Conservation (phyloP, 1,140 invertebrate species). For the Monochamus saltuarius region DNA sequence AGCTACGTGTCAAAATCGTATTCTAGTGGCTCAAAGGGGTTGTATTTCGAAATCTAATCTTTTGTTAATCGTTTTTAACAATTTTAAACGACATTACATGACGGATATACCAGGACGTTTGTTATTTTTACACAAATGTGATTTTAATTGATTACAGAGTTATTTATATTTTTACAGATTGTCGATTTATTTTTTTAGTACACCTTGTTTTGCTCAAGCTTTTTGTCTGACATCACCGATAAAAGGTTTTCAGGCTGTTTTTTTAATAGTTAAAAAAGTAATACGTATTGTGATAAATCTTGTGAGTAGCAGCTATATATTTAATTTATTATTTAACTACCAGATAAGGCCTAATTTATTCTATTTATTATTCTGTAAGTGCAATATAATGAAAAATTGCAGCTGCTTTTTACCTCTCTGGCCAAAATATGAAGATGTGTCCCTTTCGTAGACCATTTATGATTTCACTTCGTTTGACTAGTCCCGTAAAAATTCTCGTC, state of each 20-base stretch:
- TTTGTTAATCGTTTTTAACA: not conserved
- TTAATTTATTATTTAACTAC: not conserved
- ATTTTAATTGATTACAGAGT: not conserved
- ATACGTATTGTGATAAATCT: not conserved
- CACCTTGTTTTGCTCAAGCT: constrained; percentile 8
- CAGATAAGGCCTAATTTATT: not conserved
- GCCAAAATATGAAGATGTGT: too few relatives aligned
- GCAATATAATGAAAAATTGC: too few relatives aligned
- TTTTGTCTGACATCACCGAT: not conserved
- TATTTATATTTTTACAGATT: too few relatives aligned
- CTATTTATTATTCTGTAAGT: constrained; percentile 3
- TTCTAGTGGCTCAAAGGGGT: too few relatives aligned
- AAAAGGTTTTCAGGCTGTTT: too few relatives aligned
- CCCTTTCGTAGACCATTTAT: too few relatives aligned
- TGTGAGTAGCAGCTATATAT: not conserved
- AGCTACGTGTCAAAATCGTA: too few relatives aligned
- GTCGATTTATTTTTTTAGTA: constrained; percentile 1
- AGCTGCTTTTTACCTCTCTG: too few relatives aligned
- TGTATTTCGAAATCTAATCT: too few relatives aligned
- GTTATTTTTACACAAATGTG: not conserved
- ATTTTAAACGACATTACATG: not conserved
- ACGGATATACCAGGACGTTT: not conserved
- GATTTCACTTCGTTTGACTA: too few relatives aligned
- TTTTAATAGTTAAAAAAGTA: not conserved
- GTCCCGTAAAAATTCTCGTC: too few relatives aligned